Conservation (phyloP, 2,797 vertebrate species). For the Acipenser transmontanus region DNA sequence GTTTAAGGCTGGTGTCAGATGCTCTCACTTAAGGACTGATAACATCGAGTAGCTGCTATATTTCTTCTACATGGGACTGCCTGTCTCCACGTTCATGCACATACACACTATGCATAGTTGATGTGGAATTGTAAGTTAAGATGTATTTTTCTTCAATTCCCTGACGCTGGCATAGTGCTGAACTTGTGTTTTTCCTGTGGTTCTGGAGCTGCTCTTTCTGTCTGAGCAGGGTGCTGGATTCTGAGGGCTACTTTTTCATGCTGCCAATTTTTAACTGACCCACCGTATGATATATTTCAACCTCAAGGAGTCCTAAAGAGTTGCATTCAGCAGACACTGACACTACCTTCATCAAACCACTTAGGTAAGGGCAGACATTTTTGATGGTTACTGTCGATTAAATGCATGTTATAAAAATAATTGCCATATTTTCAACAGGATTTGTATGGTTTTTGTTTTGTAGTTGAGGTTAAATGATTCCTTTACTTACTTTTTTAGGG, state of each 20-base stretch:
- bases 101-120: background rate
- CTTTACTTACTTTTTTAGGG: no score
- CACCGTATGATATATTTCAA: conserved; percentile 11
- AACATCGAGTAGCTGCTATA: conserved; percentile 4
- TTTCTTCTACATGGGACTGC: conserved; percentile 5
- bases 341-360: background rate
- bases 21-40: conserved; percentile 16
- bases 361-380: background rate
- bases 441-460: no score
- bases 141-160: background rate
- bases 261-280: background rate
- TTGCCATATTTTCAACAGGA: no score
- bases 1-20: conserved; percentile 22
- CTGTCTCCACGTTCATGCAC: background rate
- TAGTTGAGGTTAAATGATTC: no score
- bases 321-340: conserved; percentile 2
- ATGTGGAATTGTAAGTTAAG: background rate
- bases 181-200: conserved; percentile 8
- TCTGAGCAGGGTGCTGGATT: conserved; percentile 7
- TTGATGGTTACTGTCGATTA: no score
- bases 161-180: background rate
- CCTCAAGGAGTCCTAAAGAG: conserved; percentile 9
- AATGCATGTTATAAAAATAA: no score
- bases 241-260: conserved; percentile 1
- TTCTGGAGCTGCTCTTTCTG: conserved; percentile 1